Base-by-base conservation (phyloP, 2,888 invertebrate species). In the Tetragonula carbonaria region DNA sequence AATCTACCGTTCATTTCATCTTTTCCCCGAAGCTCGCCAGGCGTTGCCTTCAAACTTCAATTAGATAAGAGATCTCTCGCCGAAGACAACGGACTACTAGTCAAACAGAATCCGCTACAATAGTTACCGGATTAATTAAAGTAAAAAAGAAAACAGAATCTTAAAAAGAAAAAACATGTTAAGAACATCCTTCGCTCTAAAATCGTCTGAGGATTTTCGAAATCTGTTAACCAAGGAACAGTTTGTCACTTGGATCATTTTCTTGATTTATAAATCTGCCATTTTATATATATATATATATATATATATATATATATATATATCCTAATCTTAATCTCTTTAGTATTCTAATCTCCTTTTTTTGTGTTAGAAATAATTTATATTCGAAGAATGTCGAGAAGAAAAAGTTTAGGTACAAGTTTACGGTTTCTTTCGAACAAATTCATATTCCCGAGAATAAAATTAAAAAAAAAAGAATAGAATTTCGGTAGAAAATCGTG, bases 1-100 rank as follows among this genome's bases (percentile, higher is more conserved):
- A 83, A 87, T 88, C 82, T 86, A 65, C 66, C 72, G 65, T 74
- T 71, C 33, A n/a, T 85, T 83, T 28, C 50, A 67, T 85, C 83
- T 82, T 80, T 78, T 74, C 88, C 38, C 66, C 76, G 14, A 79
- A 79, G 82, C 73, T 65, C 33, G 21, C 51, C 74, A 71, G 75
- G 84, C 78, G 84, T 81, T 59, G 68, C 73, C 71, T 57, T 85
- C 84, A 63, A 86, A 87, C 73, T 38, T 66, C 76, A 78, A 85
- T 85, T 85, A 81, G 85, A 85, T 81, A 81, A 78, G 78, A 72
- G 65, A 78, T 78, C 78, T 73, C 33, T 75, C 45, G 2, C 6
- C 8, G 28, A 65, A 73, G 74, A 86, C 85, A 81, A 85, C 62
- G 57, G 4, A 28, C 28, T 16, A 28, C 18, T 13, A 50, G 53